Evolutionary conservation across 2,888 invertebrate genomes (phyloP).

Genomic region (Cacoxenus indagator): DNA sequence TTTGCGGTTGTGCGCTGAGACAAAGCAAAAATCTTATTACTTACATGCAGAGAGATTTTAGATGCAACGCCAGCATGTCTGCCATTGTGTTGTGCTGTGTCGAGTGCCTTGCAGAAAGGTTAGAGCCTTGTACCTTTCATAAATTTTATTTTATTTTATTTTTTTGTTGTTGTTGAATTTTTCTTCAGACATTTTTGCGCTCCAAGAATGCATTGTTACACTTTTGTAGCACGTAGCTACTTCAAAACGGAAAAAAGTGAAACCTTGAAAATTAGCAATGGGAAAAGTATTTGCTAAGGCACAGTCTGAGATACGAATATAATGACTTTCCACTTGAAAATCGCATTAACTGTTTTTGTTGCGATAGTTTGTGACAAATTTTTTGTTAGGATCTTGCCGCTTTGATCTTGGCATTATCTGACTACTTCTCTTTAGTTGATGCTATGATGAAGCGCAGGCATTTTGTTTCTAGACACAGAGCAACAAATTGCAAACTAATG

Average conservation of each 20-base stretch:
- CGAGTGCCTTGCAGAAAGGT: background rate
- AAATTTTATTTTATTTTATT: background rate
- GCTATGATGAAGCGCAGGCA: background rate
- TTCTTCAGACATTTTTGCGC: background rate
- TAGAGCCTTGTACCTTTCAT: background rate
- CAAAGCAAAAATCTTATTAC: constrained; percentile 3
- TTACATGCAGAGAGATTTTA: background rate
- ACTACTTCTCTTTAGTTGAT: background rate
- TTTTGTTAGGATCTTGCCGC: constrained; percentile 31
- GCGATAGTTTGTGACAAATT: constrained; percentile 36
- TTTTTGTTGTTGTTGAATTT: background rate
- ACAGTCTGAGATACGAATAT: background rate
- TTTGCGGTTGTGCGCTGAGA: constrained; percentile 1
- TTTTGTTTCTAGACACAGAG: no score
- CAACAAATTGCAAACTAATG: background rate
- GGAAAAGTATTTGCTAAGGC: background rate
- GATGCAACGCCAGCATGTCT: constrained; percentile 17
- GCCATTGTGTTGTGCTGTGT: background rate
- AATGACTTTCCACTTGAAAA: constrained; percentile 53
- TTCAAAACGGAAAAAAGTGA: background rate
- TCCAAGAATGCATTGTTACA: background rate
- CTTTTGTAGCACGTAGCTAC: background rate
- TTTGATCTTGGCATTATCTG: constrained; percentile 4
- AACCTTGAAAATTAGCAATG: constrained; percentile 16
- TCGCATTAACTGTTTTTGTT: constrained; percentile 53